phyloP scores from a whole-genome alignment of 1,140 invertebrate species.

The Drosophila burlai region DNA sequence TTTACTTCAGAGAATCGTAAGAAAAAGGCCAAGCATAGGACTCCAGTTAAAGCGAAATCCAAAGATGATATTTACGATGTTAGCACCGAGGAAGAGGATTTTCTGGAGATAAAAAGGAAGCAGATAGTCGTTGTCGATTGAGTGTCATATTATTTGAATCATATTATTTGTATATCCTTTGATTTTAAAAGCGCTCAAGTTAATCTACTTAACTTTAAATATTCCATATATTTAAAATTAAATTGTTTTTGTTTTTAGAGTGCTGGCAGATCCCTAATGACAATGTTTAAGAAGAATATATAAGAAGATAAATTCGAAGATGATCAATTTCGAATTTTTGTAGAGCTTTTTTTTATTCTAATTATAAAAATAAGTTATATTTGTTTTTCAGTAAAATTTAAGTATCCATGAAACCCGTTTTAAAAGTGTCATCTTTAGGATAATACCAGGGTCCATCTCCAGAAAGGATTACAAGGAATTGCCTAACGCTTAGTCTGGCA shows the following conservation, averaged over 20 bases:
- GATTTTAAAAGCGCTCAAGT: slow-evolving; percentile 6
- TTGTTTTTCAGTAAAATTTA: neutral
- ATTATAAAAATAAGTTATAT: neutral
- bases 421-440: neutral
- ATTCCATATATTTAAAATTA: neutral
- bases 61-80: slow-evolving; percentile 51
- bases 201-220: too few species aligned
- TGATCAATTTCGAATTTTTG: too few species aligned
- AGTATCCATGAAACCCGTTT: neutral
- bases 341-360: neutral
- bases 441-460: neutral
- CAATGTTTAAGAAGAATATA: neutral
- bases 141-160: neutral
- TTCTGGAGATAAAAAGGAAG: slow-evolving; percentile 44
- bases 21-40: slow-evolving; percentile 14
- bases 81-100: slow-evolving; percentile 78
- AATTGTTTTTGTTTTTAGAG: neutral
- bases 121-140: neutral
- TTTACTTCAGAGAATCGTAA: slow-evolving; percentile 40
- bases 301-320: neutral
- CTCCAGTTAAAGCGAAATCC: slow-evolving; percentile 18
- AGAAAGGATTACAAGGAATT: neutral
- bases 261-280: neutral
- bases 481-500: neutral
- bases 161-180: slow-evolving; percentile 1